Conservation (phyloP, 1,140 invertebrate genomes). For the Drosophila quadrilineata region DNA sequence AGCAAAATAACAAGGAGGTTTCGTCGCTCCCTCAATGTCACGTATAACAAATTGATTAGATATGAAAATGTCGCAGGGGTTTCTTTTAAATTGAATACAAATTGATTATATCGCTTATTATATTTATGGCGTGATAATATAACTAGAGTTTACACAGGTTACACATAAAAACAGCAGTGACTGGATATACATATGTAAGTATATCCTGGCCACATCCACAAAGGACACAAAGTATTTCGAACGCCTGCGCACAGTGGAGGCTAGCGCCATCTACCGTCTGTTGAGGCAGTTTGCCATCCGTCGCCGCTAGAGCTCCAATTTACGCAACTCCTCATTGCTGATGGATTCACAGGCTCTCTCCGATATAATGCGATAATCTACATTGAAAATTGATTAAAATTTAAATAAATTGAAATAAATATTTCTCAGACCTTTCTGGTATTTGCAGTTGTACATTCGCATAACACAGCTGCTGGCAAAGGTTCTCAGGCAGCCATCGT, state of each 20-base stretch:
- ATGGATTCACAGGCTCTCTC: slow-evolving; percentile 55
- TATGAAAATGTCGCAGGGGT: no score
- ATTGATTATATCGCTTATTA: slow-evolving; percentile 24
- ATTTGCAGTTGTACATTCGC: slow-evolving; percentile 66
- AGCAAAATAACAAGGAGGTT: no score
- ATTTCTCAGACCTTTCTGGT: slow-evolving; percentile 47
- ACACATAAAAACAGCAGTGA: slow-evolving; percentile 41
- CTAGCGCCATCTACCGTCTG: slow-evolving; percentile 13
- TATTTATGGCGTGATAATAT: slow-evolving; percentile 50
- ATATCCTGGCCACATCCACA: slow-evolving; percentile 29
- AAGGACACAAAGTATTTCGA: background rate
- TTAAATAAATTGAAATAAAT: background rate
- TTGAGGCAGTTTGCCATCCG: background rate
- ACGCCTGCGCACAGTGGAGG: slow-evolving; percentile 18
- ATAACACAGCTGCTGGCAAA: slow-evolving; percentile 61
- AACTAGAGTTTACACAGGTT: slow-evolving; percentile 47
- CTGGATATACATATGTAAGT: slow-evolving; percentile 3
- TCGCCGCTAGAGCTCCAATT: slow-evolving; percentile 34
- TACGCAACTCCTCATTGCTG: slow-evolving; percentile 45
- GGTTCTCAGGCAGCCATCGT: slow-evolving; percentile 53
- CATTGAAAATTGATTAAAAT: background rate
- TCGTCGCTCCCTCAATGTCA: no score
- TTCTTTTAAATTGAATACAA: slow-evolving; percentile 6
- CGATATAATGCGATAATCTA: slow-evolving; percentile 57
- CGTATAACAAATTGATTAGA: no score